Evolutionary conservation across 2,797 vertebrate species (phyloP).

Genomic region (Coregonus ussuriensis): DNA sequence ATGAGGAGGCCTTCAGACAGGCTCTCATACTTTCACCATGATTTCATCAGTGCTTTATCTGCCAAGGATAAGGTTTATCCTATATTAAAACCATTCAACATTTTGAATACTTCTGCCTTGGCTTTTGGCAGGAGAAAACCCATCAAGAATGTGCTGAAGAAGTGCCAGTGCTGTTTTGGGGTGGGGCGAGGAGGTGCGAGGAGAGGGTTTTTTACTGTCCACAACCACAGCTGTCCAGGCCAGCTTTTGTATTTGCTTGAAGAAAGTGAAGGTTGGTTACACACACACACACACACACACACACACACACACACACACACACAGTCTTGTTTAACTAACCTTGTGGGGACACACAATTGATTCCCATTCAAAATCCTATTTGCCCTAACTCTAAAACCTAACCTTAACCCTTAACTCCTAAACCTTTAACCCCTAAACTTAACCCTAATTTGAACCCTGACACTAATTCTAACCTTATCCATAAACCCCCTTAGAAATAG

Average conservation of each 20-base stretch:
- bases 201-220: constrained; percentile 15
- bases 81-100: constrained; percentile 37
- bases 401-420: too few species aligned
- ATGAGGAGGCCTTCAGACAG: constrained; percentile 11
- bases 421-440: too few species aligned
- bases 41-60: constrained; percentile 45
- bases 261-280: constrained; percentile 1
- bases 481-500: too few species aligned
- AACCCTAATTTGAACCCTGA: too few species aligned
- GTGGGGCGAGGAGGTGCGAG: neutral
- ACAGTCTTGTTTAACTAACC: neutral
- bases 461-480: too few species aligned
- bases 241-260: neutral
- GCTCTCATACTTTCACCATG: constrained; percentile 52
- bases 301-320: constrained; percentile 13
- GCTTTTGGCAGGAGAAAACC: constrained; percentile 36
- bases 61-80: constrained; percentile 50
- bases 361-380: too few species aligned
- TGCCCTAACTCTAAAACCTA: too few species aligned
- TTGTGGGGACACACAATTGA: too few species aligned
- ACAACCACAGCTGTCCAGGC: constrained; percentile 21
- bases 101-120: constrained; percentile 41
- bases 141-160: constrained; percentile 17
- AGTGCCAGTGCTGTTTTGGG: neutral
- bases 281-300: constrained; percentile 18